Evolutionary conservation across 2,797 vertebrate genomes (phyloP), one percentile per base, ranked within the genome.

Genomic region (Trachurus trachurus): DNA sequence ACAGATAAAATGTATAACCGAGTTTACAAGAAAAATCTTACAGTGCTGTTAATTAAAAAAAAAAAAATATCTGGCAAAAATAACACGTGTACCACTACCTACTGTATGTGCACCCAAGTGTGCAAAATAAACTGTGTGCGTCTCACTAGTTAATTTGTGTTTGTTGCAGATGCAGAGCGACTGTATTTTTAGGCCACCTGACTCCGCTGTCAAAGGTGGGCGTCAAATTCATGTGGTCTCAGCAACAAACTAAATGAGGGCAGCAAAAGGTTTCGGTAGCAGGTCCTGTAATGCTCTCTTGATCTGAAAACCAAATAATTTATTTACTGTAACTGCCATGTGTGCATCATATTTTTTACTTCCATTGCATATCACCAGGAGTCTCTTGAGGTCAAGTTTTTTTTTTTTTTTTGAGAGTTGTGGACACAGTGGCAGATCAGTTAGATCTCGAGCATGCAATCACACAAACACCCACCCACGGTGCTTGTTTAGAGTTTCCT

Each of bases 181-280:
- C 68, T 76, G 37, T 82, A 34, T 70, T 60, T 80, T 76, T 8
- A 21, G 80, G 70, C 59, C 70, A 59, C 34, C 64, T 58, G 21
- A 79, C 69, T 81, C 26, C 0, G 5, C 26, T 17, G 6, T 62
- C 22, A 16, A n/a, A 75, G 74, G 79, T 87, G 86, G 87, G 87
- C 62, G 76, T 84, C 42, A 76, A 17, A 69, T 68, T 83, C 47
- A 13, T 70, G 77, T 82, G 67, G 76, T 81, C 71, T 64, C 34
- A 0, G 56, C 63, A 62, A 73, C 60, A 64, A 79, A 63, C 59
- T 67, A 82, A 85, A 84, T 61, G 63, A 79, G 78, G 73, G 34
- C 80, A 72, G 71, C 12, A 4, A 58, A 19, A 74, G 76, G 80
- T 86, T 87, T 84, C 78, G 66, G 22, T 53, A 5, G 26, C 67